Base-by-base conservation (phyloP, 2,113 vertebrate genomes). In the Hippoglossus stenolepis region DNA sequence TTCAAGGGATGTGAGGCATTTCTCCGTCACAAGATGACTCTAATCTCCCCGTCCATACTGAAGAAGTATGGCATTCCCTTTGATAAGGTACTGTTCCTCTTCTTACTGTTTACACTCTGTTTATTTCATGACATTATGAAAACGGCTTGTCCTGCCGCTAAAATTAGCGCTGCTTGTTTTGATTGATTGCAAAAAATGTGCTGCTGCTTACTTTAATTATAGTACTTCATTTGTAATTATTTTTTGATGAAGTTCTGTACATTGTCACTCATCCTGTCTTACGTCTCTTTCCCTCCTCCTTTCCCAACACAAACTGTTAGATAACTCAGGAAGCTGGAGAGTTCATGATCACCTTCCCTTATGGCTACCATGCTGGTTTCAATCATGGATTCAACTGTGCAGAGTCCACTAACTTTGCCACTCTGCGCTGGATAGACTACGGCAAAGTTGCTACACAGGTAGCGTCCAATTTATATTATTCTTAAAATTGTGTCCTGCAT, bases 351-450 rank as follows among this genome's bases (percentile, higher is more conserved):
- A 99, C 98, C 77, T 99, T 99, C 89, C 98, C 98, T 2, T 99
- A 99, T 20, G 97, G 98, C 66, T 99, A 99, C 87, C 98, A 99
- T 78, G 97, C 98, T 71, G 98, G 98, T 62, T 99, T 98, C 93
- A 99, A 99, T 90, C 98, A 99, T 77, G 98, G 98, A 71, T 99
- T 98, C 93, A 99, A 99, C 91, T 99, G 98, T 90, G 98, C 98
- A 0, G 98, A 99, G 80, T 99, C 98, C 84, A 99, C 97, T 79
- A 99, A 99, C 91, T 99, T 99, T 90, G 98, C 98, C 82, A 96
- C 95, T 18, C 74, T 99, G 62, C 95, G 97, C 85, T 99, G 98
- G 98, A 98, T 99, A 87, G 96, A 99, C 93, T 99, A 99, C 77
- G 98, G 98, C 77, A 99, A 99, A 89, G 91, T 96, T 66, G 97